Conservation (phyloP, 1,140 invertebrate genomes). For the Solenopsis fugax region DNA sequence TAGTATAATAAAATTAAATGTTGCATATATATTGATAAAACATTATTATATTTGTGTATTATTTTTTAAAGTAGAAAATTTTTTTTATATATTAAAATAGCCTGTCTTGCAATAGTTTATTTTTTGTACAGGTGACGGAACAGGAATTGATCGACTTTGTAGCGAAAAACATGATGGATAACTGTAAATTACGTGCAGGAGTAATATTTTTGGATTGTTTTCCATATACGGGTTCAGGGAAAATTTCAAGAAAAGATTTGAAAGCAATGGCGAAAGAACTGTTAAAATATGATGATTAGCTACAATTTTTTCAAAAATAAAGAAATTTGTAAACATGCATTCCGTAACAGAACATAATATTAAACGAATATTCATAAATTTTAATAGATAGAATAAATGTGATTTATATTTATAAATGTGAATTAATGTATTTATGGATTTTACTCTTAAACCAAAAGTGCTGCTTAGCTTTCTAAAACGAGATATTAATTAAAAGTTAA, state of each 20-base stretch:
- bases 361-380: no score
- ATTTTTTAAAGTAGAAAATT: slow-evolving; percentile 58
- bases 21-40: neutral
- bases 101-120: neutral
- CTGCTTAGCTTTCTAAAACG: no score
- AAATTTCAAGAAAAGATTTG: slow-evolving; percentile 81
- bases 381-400: no score
- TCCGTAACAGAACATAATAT: no score
- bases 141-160: slow-evolving; percentile 74
- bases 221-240: slow-evolving; percentile 85
- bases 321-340: neutral
- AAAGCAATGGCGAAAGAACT: slow-evolving; percentile 42
- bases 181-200: slow-evolving; percentile 82
- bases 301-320: neutral
- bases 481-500: no score
- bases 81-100: neutral
- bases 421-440: no score
- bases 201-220: slow-evolving; percentile 86
- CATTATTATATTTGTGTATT: neutral
- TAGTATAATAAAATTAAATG: slow-evolving; percentile 68
- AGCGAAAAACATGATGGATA: slow-evolving; percentile 61
- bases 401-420: no score
- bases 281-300: neutral
- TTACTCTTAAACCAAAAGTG: no score
- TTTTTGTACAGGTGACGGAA: slow-evolving; percentile 69